A percentile compares a stretch with the other conserved stretches of the same genome.
Evolutionary conservation across 2,113 vertebrate genomes (phyloP).

Genomic region (Pelecanus crispus): DNA sequence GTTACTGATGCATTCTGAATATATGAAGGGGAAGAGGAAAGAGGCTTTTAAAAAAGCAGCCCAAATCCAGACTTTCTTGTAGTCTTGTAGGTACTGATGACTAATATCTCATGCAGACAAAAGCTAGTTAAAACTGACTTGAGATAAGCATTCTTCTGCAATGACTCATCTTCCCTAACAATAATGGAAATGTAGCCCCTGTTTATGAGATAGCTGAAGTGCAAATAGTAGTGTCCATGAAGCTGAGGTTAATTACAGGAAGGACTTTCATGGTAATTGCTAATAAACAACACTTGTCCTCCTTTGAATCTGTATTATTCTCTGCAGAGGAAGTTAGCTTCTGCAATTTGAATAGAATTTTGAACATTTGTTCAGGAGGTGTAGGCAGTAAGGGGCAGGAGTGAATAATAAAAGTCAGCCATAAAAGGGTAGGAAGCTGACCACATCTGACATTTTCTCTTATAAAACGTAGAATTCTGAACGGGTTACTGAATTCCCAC

Average conservation of each 20-base stretch:
- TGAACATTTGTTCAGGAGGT: slow-evolving; percentile 28
- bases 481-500: slow-evolving; percentile 13
- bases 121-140: slow-evolving; percentile 66
- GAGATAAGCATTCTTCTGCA: slow-evolving; percentile 70
- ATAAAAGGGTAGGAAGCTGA: slow-evolving; percentile 35
- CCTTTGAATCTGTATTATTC: slow-evolving; percentile 46
- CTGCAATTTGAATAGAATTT: slow-evolving; percentile 47
- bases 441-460: slow-evolving; percentile 16
- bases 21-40: slow-evolving; percentile 47
- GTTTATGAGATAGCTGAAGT: slow-evolving; percentile 67
- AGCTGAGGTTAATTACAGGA: slow-evolving; percentile 81
- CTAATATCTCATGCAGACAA: slow-evolving; percentile 67
- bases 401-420: slow-evolving; percentile 47
- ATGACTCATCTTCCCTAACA: slow-evolving; percentile 70
- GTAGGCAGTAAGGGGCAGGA: neutral
- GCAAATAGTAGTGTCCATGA: slow-evolving; percentile 67
- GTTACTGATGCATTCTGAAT: slow-evolving; percentile 38
- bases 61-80: slow-evolving; percentile 34
- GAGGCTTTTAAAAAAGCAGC: slow-evolving; percentile 13
- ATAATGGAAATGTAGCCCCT: slow-evolving; percentile 65
- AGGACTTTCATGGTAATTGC: slow-evolving; percentile 74
- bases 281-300: slow-evolving; percentile 68
- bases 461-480: slow-evolving; percentile 14
- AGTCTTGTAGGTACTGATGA: slow-evolving; percentile 27
- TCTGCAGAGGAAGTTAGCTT: slow-evolving; percentile 45